phyloP scores from a whole-genome alignment of 2,797 vertebrate species.

The Tinamus major region DNA sequence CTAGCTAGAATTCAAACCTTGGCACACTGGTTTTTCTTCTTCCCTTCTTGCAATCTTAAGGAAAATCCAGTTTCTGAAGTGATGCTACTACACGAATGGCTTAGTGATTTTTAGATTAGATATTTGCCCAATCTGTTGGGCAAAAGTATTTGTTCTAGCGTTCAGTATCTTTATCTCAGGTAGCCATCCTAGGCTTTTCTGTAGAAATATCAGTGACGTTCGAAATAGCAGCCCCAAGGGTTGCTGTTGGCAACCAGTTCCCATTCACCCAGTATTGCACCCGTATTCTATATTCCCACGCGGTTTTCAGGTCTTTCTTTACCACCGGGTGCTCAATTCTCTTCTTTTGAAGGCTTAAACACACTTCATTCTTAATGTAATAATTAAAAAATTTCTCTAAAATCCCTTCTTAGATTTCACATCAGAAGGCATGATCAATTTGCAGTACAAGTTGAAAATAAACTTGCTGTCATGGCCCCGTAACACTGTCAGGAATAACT shows the following conservation, averaged over 20 bases:
- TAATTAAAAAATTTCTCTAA: not conserved
- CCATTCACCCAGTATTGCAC: not conserved
- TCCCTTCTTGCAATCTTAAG: not conserved
- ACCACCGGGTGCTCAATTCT: not conserved
- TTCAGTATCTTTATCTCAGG: rapidly evolving
- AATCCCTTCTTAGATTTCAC: not conserved
- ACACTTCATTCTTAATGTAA: not conserved
- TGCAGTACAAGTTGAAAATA: not conserved
- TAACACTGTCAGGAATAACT: not conserved
- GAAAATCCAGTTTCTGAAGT: not conserved
- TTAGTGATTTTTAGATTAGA: not conserved
- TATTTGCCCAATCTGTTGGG: not conserved
- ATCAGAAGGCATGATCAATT: not conserved
- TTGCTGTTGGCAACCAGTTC: not conserved
- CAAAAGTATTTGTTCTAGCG: not conserved
- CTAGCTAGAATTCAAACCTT: rapidly evolving
- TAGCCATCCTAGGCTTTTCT: not conserved
- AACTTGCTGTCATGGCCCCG: not conserved
- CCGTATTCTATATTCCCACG: not conserved
- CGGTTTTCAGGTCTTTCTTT: not conserved
- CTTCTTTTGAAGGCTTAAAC: not conserved
- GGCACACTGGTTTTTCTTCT: not conserved
- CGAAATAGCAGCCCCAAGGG: not conserved
- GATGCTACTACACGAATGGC: not conserved
- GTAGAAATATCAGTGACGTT: no score